Conservation (phyloP, 2,113 vertebrate genomes). For the Silurus meridionalis region DNA sequence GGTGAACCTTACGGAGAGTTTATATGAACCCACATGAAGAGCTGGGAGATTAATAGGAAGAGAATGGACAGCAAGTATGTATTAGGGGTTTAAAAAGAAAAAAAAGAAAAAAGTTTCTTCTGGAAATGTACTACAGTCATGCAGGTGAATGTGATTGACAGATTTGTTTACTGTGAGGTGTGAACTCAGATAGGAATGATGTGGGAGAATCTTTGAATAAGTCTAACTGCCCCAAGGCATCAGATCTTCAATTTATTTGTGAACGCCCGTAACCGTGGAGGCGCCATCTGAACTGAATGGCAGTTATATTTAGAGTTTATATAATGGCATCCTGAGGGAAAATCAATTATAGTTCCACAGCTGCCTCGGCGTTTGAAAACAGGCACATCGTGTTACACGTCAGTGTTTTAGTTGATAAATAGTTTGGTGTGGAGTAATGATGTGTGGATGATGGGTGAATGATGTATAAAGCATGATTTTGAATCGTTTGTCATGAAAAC, state of each 20-base stretch:
- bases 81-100: background rate
- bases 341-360: slow-evolving; percentile 28
- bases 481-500: too few species aligned
- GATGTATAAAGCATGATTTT: too few species aligned
- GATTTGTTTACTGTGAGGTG: background rate
- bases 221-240: background rate
- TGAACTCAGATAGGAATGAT: background rate
- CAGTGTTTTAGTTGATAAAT: background rate
- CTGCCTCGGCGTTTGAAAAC: slow-evolving; percentile 15
- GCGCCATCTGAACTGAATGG: background rate
- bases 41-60: background rate
- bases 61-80: background rate
- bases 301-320: slow-evolving; percentile 27
- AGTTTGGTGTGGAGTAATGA: background rate
- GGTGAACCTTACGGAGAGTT: background rate
- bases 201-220: background rate
- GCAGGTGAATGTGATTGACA: background rate
- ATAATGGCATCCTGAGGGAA: slow-evolving; percentile 13
- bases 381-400: background rate
- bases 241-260: background rate
- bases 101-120: background rate
- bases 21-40: background rate
- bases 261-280: background rate
- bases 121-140: background rate
- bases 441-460: background rate